These are phyloP conservation scores for Bursaphelenchus mucronatus DNA, from an alignment of 1,140 invertebrate genomes.

Conservation along the genomic window DNA sequence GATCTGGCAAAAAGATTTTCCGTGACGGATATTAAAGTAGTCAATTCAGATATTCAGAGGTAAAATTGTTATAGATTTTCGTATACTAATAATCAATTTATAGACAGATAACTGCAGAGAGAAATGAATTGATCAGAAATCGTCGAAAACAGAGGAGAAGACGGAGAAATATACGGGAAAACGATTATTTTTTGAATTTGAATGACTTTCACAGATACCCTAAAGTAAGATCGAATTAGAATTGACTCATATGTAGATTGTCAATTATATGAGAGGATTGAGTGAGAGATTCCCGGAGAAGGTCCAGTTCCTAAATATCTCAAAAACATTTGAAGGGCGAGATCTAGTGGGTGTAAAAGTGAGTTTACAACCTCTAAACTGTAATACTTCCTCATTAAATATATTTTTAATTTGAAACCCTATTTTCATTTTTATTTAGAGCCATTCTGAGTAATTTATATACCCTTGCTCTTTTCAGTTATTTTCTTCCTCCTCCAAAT, in stretches of 20 bases:
- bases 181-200: conserved; percentile 33
- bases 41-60: conserved; percentile 45
- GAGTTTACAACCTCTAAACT: not conserved
- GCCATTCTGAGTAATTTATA: too few species aligned
- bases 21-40: conserved; percentile 26
- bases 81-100: not conserved
- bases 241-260: conserved; percentile 37
- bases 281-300: conserved; percentile 34
- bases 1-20: conserved; percentile 22
- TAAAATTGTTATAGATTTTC: conserved; percentile 17
- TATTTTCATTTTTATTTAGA: too few species aligned
- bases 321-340: conserved; percentile 51
- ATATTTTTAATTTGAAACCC: conserved; percentile 11
- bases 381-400: conserved; percentile 15
- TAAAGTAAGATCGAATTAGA: conserved; percentile 18
- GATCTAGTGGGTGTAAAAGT: conserved; percentile 49
- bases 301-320: conserved; percentile 45
- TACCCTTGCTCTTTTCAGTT: conserved; percentile 6
- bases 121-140: conserved; percentile 25
- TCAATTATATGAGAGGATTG: conserved; percentile 40
- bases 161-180: conserved; percentile 15
- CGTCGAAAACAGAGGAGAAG: conserved; percentile 18
- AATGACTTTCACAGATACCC: conserved; percentile 44
- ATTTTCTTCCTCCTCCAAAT: not conserved
- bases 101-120: conserved; percentile 33